Conservation (phyloP, 1,140 invertebrate genomes). For the Pseudomyrmex concolor region DNA sequence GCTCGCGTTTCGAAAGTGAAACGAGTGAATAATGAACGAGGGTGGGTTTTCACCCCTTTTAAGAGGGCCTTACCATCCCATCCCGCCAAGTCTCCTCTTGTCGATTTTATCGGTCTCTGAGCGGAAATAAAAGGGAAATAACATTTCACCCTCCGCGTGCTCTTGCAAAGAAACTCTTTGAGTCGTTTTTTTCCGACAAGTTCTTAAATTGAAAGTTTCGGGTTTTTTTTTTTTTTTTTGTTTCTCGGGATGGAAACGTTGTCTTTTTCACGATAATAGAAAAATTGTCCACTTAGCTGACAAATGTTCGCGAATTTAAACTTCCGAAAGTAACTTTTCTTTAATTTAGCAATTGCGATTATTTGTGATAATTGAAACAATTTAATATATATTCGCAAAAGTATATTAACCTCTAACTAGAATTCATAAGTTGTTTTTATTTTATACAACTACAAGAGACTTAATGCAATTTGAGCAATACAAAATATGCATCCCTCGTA, state of each 20-base stretch:
- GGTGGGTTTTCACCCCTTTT: conserved; percentile 66
- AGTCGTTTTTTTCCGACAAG: conserved; percentile 58
- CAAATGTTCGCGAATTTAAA: no score
- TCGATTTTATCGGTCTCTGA: conserved; percentile 65
- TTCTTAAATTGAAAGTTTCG: conserved; percentile 51
- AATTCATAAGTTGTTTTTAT: no score
- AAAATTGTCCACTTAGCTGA: no score
- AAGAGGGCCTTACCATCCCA: neutral
- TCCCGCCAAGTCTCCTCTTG: neutral
- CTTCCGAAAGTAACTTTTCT: no score
- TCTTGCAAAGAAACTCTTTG: conserved; percentile 54
- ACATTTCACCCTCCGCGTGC: conserved; percentile 47
- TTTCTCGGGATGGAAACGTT: neutral
- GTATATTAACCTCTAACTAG: no score
- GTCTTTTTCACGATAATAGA: no score
- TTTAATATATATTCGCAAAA: no score
- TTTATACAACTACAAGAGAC: no score
- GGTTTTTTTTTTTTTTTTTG: neutral
- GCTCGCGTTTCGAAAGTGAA: conserved; percentile 53
- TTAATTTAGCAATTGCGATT: no score
- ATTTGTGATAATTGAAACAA: no score
- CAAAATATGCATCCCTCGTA: conserved; percentile 35
- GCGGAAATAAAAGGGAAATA: conserved; percentile 73
- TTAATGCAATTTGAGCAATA: conserved; percentile 25
- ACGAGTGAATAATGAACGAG: conserved; percentile 47